Evolutionary conservation across 2,888 invertebrate genomes (phyloP).

Genomic region (Trichogramma dendrolimi): DNA sequence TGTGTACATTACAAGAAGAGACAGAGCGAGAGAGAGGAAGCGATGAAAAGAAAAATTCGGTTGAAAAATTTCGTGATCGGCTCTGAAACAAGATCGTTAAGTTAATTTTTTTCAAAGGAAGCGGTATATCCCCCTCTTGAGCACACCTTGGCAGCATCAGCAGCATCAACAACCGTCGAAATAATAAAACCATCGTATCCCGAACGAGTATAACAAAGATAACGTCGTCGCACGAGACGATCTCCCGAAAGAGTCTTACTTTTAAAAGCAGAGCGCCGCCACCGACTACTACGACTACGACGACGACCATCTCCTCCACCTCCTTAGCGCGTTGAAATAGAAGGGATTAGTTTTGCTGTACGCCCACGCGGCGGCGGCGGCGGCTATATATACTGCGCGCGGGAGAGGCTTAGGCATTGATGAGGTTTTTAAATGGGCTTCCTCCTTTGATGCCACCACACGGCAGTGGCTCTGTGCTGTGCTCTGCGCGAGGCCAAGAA

Average conservation of each 20-base stretch:
- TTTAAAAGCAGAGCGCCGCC: slow-evolving; percentile 39
- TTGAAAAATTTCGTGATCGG: background rate
- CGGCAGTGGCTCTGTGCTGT: slow-evolving; percentile 15
- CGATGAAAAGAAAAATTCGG: background rate
- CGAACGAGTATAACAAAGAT: slow-evolving; percentile 5
- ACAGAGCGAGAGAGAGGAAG: background rate
- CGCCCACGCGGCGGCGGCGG: too few relatives aligned
- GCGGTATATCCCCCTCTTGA: too few relatives aligned
- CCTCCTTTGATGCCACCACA: slow-evolving; percentile 49
- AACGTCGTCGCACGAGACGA: too few relatives aligned
- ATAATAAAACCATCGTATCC: slow-evolving; percentile 48
- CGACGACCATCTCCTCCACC: slow-evolving; percentile 19
- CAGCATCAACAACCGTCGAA: slow-evolving; percentile 26
- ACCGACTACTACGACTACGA: background rate
- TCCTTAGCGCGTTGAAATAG: slow-evolving; percentile 49
- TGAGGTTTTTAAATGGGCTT: slow-evolving; percentile 54
- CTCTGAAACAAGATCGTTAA: slow-evolving; percentile 26
- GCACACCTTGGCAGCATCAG: too few relatives aligned
- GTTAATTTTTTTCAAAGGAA: slow-evolving; percentile 26
- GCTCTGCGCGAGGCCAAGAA: slow-evolving; percentile 12
- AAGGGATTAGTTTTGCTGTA: slow-evolving; percentile 49
- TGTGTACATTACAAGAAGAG: background rate
- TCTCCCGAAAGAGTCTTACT: slow-evolving; percentile 39
- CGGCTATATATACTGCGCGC: slow-evolving; percentile 32
- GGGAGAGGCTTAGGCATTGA: slow-evolving; percentile 52